phyloP scores from a whole-genome alignment of 2,113 vertebrate genomes.

The Dunckerocampus dactyliophorus region DNA sequence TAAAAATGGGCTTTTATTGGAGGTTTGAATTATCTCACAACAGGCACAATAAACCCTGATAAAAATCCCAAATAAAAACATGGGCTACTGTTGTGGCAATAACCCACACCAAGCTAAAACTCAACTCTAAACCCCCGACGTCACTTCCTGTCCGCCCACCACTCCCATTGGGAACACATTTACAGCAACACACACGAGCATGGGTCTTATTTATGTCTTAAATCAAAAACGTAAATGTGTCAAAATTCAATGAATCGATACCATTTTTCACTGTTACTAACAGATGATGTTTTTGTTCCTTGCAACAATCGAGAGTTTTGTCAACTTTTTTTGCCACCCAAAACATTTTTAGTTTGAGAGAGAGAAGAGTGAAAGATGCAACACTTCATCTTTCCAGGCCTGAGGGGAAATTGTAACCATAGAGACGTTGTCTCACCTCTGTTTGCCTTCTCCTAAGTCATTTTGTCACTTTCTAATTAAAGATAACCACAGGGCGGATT shows the following conservation, averaged over 20 bases:
- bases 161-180: too few species aligned
- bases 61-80: too few species aligned
- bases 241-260: not conserved
- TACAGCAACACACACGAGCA: too few species aligned
- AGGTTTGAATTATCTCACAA: too few species aligned
- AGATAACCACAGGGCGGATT: conserved; percentile 6
- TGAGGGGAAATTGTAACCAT: conserved; percentile 39
- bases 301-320: not conserved
- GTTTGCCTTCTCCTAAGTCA: conserved; percentile 39
- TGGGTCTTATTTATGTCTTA: not conserved
- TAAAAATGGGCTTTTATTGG: too few species aligned
- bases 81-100: too few species aligned
- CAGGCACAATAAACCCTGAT: too few species aligned
- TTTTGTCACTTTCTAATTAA: conserved; percentile 34
- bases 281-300: not conserved
- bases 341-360: not conserved
- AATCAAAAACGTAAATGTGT: not conserved
- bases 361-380: conserved; percentile 8
- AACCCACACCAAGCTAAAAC: too few species aligned
- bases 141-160: too few species aligned
- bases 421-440: conserved; percentile 24
- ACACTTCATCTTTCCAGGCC: conserved; percentile 26
- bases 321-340: not conserved
- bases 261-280: not conserved
- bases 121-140: too few species aligned